These are phyloP conservation scores for Dicyrtomina minuta DNA, from an alignment of 2,888 invertebrate species.

Conservation along the genomic window DNA sequence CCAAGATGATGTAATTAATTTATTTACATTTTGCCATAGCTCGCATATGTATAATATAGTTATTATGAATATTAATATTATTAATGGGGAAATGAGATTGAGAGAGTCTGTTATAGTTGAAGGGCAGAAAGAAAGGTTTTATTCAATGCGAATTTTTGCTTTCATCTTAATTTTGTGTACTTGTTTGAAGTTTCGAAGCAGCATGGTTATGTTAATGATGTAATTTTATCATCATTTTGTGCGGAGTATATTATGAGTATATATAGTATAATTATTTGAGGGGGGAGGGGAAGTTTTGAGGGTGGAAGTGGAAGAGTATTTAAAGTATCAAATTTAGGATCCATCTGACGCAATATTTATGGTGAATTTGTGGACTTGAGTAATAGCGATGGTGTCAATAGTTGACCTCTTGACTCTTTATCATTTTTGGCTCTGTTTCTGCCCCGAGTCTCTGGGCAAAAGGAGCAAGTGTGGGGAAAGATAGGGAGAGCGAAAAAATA, in stretches of 20 bases:
- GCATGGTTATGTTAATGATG: no score
- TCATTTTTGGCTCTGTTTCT: constrained; percentile 9
- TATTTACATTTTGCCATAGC: background rate
- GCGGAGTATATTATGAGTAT: no score
- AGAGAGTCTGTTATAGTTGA: background rate
- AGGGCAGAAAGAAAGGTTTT: background rate
- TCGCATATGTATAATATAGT: background rate
- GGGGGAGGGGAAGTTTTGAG: background rate
- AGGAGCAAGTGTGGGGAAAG: background rate
- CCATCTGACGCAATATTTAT: constrained; percentile 22
- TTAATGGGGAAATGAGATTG: background rate
- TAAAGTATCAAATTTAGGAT: constrained; percentile 5
- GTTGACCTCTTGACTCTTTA: constrained; percentile 14
- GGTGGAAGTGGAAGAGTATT: background rate
- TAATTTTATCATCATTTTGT: no score
- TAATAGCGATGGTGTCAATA: constrained; percentile 18
- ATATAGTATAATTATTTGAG: background rate
- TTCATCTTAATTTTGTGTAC: no score
- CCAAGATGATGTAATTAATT: background rate
- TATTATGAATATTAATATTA: background rate
- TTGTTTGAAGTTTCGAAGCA: no score
- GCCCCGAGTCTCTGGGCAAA: background rate
- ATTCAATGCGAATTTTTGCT: no score
- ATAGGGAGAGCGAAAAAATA: constrained; percentile 14
- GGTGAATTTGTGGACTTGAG: constrained; percentile 5